These are phyloP conservation scores for Mesocricetus auratus DNA, from an alignment of 2,113 vertebrate genomes.

Conservation along the genomic window DNA sequence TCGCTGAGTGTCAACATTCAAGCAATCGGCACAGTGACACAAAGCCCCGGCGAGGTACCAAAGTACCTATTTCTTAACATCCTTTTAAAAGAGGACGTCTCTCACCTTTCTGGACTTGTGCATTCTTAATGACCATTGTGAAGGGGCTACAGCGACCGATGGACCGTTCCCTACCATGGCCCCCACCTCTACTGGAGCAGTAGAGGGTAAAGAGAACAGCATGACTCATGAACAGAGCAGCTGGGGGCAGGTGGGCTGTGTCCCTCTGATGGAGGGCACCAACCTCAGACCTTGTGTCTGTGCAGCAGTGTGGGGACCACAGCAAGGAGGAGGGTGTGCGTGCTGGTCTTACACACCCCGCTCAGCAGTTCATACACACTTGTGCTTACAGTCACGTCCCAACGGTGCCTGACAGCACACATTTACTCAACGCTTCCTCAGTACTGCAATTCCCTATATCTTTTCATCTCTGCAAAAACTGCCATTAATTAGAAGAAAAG, in stretches of 20 bases:
- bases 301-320: neutral
- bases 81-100: neutral
- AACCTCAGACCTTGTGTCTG: neutral
- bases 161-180: neutral
- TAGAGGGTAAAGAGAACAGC: neutral
- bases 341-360: neutral
- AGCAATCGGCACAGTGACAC: neutral
- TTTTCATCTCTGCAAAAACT: neutral
- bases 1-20: neutral
- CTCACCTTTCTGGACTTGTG: neutral
- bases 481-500: neutral
- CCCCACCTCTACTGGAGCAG: neutral
- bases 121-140: neutral
- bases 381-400: neutral
- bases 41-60: neutral
- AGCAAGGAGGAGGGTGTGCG: neutral
- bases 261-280: neutral
- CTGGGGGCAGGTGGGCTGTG: neutral
- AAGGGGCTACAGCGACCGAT: neutral
- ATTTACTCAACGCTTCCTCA: neutral
- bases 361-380: neutral
- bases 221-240: neutral
- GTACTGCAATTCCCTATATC: neutral
- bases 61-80: neutral
- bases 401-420: neutral